A percentile compares a stretch with the other conserved stretches of the same genome.
phyloP scores from a whole-genome alignment of 1,140 invertebrate genomes.

The Globodera rostochiensis region DNA sequence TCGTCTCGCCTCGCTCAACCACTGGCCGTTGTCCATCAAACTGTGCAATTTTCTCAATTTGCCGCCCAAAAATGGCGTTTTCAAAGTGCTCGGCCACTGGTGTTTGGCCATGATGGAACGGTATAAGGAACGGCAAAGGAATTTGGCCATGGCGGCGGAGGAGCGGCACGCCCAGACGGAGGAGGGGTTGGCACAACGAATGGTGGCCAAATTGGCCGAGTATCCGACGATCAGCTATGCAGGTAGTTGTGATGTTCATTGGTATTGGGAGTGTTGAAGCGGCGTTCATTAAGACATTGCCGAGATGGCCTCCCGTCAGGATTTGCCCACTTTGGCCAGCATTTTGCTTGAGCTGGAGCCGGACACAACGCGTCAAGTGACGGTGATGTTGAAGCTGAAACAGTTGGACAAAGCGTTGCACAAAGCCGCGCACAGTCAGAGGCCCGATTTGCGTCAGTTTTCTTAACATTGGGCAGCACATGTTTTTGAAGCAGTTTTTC shows the following conservation, averaged over 20 bases:
- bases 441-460: conserved; percentile 40
- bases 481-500: background rate
- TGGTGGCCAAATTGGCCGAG: conserved; percentile 27
- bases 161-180: background rate
- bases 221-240: conserved; percentile 45
- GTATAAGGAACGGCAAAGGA: conserved; percentile 12
- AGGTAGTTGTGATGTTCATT: conserved; percentile 22
- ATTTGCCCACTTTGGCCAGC: conserved; percentile 25
- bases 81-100: conserved; percentile 38
- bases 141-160: background rate
- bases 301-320: conserved; percentile 33
- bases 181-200: conserved; percentile 21
- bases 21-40: conserved; percentile 40
- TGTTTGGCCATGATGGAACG: conserved; percentile 33
- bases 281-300: conserved; percentile 26
- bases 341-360: conserved; percentile 37
- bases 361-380: conserved; percentile 38
- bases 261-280: background rate
- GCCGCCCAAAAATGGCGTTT: conserved; percentile 31
- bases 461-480: too few species aligned
- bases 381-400: conserved; percentile 37
- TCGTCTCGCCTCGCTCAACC: conserved; percentile 32
- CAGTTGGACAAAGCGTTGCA: conserved; percentile 40
- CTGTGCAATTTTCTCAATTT: conserved; percentile 38
- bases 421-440: conserved; percentile 38